These are phyloP conservation scores for Limonius californicus DNA, from an alignment of 1,140 invertebrate genomes.

Conservation along the genomic window DNA sequence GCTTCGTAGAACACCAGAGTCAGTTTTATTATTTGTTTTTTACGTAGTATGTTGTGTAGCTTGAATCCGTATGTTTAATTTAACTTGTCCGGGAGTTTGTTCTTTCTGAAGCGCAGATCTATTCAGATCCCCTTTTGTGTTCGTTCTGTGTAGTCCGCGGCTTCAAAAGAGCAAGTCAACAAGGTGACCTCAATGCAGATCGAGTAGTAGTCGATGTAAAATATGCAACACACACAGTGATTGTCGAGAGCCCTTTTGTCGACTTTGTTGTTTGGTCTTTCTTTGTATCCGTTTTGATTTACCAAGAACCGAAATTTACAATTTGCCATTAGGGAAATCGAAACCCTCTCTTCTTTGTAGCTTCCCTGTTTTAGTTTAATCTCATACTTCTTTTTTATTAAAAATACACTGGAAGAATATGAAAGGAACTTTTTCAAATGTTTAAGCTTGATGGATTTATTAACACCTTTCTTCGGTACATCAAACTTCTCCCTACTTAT, in stretches of 20 bases:
- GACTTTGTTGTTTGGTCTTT: slow-evolving; percentile 23
- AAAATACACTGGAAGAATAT: not conserved
- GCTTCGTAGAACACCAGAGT: too few species aligned
- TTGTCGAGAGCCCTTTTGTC: slow-evolving; percentile 24
- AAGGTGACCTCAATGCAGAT: slow-evolving; percentile 34
- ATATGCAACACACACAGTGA: slow-evolving; percentile 29
- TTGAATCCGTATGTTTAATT: slow-evolving; percentile 25
- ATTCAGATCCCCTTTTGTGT: slow-evolving; percentile 27
- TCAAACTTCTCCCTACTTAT: too few species aligned
- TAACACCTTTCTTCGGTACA: too few species aligned
- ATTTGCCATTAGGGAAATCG: not conserved
- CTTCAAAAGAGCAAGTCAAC: slow-evolving; percentile 34
- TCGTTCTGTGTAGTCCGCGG: slow-evolving; percentile 19
- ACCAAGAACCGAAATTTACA: not conserved
- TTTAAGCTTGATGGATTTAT: too few species aligned
- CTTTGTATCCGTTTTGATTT: slow-evolving; percentile 14
- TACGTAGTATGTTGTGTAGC: not conserved
- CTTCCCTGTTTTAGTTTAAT: not conserved
- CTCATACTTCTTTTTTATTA: not conserved
- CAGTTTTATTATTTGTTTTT: slow-evolving; percentile 27
- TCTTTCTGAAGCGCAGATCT: slow-evolving; percentile 7
- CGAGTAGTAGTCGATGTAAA: slow-evolving; percentile 24
- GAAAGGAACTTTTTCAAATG: too few species aligned
- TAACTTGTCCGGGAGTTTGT: slow-evolving; percentile 23
- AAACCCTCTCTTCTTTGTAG: slow-evolving; percentile 9